These are phyloP conservation scores for Brevimyrus niger DNA, from an alignment of 2,113 vertebrate genomes.

Conservation along the genomic window DNA sequence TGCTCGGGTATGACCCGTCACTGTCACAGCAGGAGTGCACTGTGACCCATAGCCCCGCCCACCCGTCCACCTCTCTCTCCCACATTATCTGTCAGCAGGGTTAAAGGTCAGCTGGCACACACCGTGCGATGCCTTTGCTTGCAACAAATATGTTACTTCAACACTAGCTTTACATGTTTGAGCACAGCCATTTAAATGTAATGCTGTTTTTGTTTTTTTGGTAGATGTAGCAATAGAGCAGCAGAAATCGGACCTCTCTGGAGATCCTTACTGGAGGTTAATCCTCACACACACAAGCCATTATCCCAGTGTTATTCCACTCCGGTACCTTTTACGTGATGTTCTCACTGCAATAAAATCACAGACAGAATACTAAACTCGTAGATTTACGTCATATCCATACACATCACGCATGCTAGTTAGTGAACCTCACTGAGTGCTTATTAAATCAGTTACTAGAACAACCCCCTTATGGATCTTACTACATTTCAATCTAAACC, in stretches of 20 bases:
- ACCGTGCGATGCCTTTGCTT: neutral
- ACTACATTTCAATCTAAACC: neutral
- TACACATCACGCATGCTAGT: neutral
- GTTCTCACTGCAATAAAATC: neutral
- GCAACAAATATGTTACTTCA: neutral
- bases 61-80: neutral
- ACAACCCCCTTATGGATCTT: neutral
- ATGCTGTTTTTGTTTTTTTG: neutral
- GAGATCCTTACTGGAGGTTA: neutral
- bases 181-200: neutral
- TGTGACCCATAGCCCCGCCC: neutral
- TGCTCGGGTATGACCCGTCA: neutral
- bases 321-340: neutral
- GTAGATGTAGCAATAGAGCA: neutral
- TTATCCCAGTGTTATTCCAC: neutral
- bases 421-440: neutral
- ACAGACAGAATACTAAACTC: neutral
- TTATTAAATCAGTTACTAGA: neutral
- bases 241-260: neutral
- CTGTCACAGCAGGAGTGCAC: neutral
- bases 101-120: neutral
- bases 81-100: conserved; percentile 2
- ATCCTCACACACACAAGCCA: neutral
- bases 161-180: neutral
- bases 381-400: neutral